Base-by-base conservation (phyloP, 2,888 invertebrate genomes). In the Vannuccia rotundouncinata region DNA sequence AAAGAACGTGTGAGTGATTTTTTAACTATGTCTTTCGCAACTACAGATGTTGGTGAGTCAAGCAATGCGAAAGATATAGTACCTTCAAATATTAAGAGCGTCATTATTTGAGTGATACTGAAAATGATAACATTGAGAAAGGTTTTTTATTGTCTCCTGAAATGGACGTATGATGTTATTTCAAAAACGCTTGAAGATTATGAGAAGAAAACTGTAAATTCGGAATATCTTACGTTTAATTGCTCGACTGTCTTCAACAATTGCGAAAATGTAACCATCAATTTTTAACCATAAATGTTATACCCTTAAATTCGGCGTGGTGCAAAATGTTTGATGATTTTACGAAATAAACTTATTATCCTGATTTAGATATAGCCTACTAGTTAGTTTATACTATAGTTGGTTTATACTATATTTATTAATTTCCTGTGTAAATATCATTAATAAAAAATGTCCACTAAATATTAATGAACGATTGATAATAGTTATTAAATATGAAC, bases 151-250 rank as follows among this genome's bases (percentile, higher is more conserved):
- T 45, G 45, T 45, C 45, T 45, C 45, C 45, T 45, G 45, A 73
- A 25, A 29, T 75, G 22, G 75, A 75, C 22, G n/a, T n/a, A 75
- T 2, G 75, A 75, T 29, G 31, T 30, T 75, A 66, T 66, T 27
- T 22, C 66, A 66, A n/a, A n/a, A 66, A 66, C 66, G 66, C 66
- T 66, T 27, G 66, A 66, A 66, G 25, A 66, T 66, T 66, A 66
- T 66, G 66, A 66, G 66, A 66, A 66, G n/a, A n/a, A 66, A 66
- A 66, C 66, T 66, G 66, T 66, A 66, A 66, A 66, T 66, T 66
- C 66, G 66, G 25, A 66, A 66, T 22, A 66, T 66, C 66, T 66
- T 66, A 66, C 66, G 25, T 66, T 66, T n/a, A 13, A 13, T 45
- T 45, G 45, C 45, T 45, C 45, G n/a, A n/a, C 45, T 45, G 45